Conservation (phyloP, 1,140 invertebrate genomes). For the Potamilus streckersoni region DNA sequence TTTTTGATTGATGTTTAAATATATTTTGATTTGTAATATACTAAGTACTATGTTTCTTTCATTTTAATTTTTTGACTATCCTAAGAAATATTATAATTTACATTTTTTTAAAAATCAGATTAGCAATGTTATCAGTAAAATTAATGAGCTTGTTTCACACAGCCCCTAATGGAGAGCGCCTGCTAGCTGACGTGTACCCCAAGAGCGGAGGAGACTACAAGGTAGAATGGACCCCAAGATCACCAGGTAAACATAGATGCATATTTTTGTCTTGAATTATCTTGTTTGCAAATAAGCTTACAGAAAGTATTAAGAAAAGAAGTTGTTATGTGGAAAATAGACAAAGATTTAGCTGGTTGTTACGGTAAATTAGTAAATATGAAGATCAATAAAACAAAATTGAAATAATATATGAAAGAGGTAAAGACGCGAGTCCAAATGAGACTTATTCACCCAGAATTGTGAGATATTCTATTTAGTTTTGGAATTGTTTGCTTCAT, state of each 20-base stretch:
- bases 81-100: background rate
- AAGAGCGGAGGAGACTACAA: conserved; percentile 60
- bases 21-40: background rate
- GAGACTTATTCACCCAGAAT: too few relatives aligned
- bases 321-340: too few relatives aligned
- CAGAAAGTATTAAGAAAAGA: too few relatives aligned
- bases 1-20: background rate
- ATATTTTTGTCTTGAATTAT: conserved; percentile 1
- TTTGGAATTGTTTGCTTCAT: too few relatives aligned
- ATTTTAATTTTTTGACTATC: background rate
- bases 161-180: conserved; percentile 87
- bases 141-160: conserved; percentile 35
- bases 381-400: too few relatives aligned
- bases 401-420: too few relatives aligned
- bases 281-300: background rate
- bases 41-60: background rate
- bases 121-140: background rate
- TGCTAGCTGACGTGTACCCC: conserved; percentile 77
- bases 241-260: conserved; percentile 48
- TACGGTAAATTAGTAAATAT: too few relatives aligned
- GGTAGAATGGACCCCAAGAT: conserved; percentile 64
- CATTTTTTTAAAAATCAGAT: background rate
- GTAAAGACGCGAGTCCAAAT: too few relatives aligned
- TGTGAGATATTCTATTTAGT: too few relatives aligned
- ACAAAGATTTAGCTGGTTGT: too few relatives aligned